These are phyloP conservation scores for Turritopsis rubra DNA, from an alignment of 30 jellyfish, hydroid and myxozoan genomes.

Conservation along the genomic window DNA sequence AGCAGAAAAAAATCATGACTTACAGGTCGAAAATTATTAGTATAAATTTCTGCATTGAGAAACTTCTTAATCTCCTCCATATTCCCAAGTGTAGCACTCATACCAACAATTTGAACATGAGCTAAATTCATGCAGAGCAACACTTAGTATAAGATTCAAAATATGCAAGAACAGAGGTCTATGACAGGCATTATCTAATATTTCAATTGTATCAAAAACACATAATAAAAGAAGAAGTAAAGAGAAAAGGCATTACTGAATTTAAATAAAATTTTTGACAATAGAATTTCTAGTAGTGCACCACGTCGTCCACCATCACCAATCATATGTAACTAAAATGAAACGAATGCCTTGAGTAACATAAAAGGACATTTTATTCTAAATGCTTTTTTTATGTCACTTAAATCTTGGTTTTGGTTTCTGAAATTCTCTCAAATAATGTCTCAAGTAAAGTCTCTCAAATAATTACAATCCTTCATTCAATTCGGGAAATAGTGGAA, in stretches of 20 bases:
- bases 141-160: not conserved
- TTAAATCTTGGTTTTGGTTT: too few relatives aligned
- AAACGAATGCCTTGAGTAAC: not conserved
- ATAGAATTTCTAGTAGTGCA: constrained; percentile 79
- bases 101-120: constrained; percentile 79
- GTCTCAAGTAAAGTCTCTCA: too few relatives aligned
- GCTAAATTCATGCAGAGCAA: constrained; percentile 30
- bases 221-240: not conserved
- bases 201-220: not conserved
- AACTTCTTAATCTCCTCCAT: constrained; percentile 64
- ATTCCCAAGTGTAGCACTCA: constrained; percentile 99
- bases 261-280: constrained; percentile 51
- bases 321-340: constrained; percentile 86
- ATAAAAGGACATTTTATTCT: too few relatives aligned
- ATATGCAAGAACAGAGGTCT: not conserved
- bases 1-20: constrained; percentile 15
- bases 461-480: too few relatives aligned
- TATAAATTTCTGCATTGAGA: constrained; percentile 68
- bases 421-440: too few relatives aligned
- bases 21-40: constrained; percentile 87
- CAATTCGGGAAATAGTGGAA: too few relatives aligned
- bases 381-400: too few relatives aligned
- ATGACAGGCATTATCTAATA: not conserved
- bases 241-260: constrained; percentile 17
- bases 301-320: constrained; percentile 97